These are phyloP conservation scores for Drosophila fungiperda DNA, from an alignment of 2,888 invertebrate genomes.

Conservation along the genomic window DNA sequence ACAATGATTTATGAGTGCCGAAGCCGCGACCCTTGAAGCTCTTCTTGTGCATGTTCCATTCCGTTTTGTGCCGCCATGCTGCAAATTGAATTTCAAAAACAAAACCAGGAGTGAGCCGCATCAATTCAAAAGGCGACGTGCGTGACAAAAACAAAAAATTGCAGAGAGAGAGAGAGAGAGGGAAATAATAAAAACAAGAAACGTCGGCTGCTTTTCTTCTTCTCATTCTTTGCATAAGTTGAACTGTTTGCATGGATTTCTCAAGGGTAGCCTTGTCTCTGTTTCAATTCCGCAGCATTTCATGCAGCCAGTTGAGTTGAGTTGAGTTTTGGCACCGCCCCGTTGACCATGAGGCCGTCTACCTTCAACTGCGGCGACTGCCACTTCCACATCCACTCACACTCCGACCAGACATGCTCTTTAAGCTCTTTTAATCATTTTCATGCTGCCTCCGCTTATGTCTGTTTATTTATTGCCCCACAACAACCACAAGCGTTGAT, in stretches of 20 bases:
- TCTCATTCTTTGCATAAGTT: slow-evolving; percentile 34
- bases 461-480: slow-evolving; percentile 70
- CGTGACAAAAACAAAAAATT: slow-evolving; percentile 70
- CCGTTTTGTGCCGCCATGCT: slow-evolving; percentile 50
- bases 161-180: no score
- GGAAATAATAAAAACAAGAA: neutral
- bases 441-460: slow-evolving; percentile 70
- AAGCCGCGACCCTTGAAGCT: slow-evolving; percentile 15
- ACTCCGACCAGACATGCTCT: slow-evolving; percentile 69
- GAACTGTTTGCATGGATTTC: slow-evolving; percentile 29
- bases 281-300: slow-evolving; percentile 56
- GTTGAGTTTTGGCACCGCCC: slow-evolving; percentile 51
- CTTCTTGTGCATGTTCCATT: slow-evolving; percentile 32
- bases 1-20: slow-evolving; percentile 63
- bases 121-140: slow-evolving; percentile 62
- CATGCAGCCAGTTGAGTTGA: slow-evolving; percentile 22
- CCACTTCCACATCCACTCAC: slow-evolving; percentile 34
- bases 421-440: slow-evolving; percentile 79
- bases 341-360: slow-evolving; percentile 73
- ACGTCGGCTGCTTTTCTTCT: slow-evolving; percentile 37
- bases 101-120: slow-evolving; percentile 44
- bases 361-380: slow-evolving; percentile 46
- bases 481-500: slow-evolving; percentile 18
- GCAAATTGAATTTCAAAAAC: slow-evolving; percentile 55
- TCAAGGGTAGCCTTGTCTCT: slow-evolving; percentile 58